Percentiles rank a stretch among this genome's conserved stretches.
Conservation (phyloP, 2,113 vertebrate species). For the Nicator chloris region DNA sequence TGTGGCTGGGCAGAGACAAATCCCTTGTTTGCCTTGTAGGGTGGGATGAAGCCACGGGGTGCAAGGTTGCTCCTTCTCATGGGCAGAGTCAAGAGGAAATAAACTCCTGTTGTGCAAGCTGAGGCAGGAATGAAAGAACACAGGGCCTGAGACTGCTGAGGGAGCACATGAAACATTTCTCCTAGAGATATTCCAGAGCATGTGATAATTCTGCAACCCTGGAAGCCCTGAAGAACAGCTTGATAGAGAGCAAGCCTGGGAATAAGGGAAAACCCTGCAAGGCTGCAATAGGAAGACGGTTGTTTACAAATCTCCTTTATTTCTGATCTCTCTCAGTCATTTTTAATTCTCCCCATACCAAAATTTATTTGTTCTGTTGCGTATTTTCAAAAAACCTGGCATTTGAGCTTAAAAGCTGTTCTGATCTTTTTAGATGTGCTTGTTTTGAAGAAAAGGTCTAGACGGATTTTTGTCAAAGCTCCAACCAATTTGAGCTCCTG, state of each 20-base stretch:
- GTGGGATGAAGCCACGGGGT: background rate
- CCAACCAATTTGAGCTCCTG: background rate
- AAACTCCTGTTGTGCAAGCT: background rate
- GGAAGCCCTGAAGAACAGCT: background rate
- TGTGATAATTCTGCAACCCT: background rate
- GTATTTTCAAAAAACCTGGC: background rate
- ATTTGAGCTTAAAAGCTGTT: constrained; percentile 13
- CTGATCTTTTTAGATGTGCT: constrained; percentile 13
- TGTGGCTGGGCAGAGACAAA: background rate
- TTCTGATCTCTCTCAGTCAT: background rate
- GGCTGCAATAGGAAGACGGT: background rate
- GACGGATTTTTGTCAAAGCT: constrained; percentile 13
- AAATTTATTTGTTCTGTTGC: background rate
- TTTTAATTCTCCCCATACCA: background rate
- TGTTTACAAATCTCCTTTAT: background rate
- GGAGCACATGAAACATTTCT: background rate
- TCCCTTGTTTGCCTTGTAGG: background rate
- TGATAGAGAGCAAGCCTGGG: background rate
- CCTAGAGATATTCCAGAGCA: fast-evolving
- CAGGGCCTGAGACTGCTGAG: background rate
- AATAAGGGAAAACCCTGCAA: background rate
- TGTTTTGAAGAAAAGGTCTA: constrained; percentile 16
- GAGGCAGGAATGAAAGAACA: background rate
- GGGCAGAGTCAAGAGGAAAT: background rate
- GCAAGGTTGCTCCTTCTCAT: background rate